A percentile compares a stretch with the other conserved stretches of the same genome.
Evolutionary conservation across 2,888 invertebrate species (phyloP).

Genomic region (Andrena minutula): DNA sequence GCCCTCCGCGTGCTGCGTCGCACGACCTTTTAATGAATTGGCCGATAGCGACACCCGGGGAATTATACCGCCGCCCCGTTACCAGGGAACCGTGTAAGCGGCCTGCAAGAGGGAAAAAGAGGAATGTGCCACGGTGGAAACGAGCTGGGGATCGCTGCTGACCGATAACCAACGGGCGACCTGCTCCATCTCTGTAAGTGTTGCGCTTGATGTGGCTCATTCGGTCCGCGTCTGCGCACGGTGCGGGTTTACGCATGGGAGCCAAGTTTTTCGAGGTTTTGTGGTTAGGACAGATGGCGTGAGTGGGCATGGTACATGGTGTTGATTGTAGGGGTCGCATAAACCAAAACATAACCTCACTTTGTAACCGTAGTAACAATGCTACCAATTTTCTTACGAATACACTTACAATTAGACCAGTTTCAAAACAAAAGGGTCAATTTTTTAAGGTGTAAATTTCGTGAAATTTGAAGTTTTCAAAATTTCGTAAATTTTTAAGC

Average conservation of each 20-base stretch:
- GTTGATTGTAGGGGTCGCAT: no score
- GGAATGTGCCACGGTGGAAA: slow-evolving; percentile 35
- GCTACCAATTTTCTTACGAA: no score
- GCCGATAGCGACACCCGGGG: slow-evolving; percentile 53
- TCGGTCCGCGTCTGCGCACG: background rate
- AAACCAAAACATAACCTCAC: no score
- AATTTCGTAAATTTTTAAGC: no score
- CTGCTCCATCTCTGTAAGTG: slow-evolving; percentile 41
- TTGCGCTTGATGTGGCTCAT: slow-evolving; percentile 30
- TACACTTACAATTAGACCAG: no score
- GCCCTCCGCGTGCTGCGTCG: slow-evolving; percentile 20
- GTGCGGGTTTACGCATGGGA: slow-evolving; percentile 21
- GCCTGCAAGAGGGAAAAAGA: slow-evolving; percentile 27
- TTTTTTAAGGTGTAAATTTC: no score
- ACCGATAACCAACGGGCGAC: slow-evolving; percentile 41
- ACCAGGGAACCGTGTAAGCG: slow-evolving; percentile 27
- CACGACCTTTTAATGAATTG: slow-evolving; percentile 66
- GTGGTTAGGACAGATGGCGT: background rate
- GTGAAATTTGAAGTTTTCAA: no score
- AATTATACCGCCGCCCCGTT: slow-evolving; percentile 59
- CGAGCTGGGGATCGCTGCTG: slow-evolving; percentile 20
- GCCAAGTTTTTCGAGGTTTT: slow-evolving; percentile 15
- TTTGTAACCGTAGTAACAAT: no score
- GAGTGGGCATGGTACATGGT: background rate
- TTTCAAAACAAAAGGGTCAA: no score